phyloP scores from a whole-genome alignment of 2,797 vertebrate species.

The Lepidocolaptes lacrymiger region DNA sequence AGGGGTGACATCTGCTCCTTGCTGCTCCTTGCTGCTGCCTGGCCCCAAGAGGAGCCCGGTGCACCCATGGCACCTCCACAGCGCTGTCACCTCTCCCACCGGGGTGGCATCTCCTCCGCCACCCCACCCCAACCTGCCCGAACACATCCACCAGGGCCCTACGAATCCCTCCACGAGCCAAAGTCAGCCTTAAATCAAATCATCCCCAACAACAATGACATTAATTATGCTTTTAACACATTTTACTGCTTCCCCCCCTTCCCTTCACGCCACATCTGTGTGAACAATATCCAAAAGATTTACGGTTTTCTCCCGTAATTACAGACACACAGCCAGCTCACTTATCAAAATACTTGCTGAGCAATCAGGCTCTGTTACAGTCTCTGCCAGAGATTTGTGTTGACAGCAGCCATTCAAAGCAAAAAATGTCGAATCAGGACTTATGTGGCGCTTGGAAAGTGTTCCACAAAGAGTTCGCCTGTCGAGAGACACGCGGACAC shows the following conservation, averaged over 20 bases:
- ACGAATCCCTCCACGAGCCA: slow-evolving; percentile 69
- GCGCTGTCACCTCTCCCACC: not conserved
- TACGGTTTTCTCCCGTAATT: slow-evolving; percentile 86
- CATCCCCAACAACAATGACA: slow-evolving; percentile 81
- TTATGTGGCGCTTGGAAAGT: slow-evolving; percentile 59
- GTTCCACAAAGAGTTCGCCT: slow-evolving; percentile 72
- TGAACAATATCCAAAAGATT: slow-evolving; percentile 86
- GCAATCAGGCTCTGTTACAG: slow-evolving; percentile 75
- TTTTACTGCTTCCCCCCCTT: slow-evolving; percentile 78
- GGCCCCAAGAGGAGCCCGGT: not conserved
- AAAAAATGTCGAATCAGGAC: slow-evolving; percentile 79
- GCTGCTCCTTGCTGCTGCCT: not conserved
- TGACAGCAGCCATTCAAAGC: slow-evolving; percentile 81
- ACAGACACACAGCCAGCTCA: slow-evolving; percentile 80
- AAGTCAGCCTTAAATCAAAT: slow-evolving; percentile 81
- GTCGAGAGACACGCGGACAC: slow-evolving; percentile 61
- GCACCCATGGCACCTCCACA: fast-evolving
- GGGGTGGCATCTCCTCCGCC: not conserved
- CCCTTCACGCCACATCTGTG: slow-evolving; percentile 85
- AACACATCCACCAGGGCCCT: slow-evolving; percentile 58
- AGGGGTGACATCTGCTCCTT: not conserved
- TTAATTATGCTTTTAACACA: slow-evolving; percentile 85
- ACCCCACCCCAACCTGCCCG: slow-evolving; percentile 4
- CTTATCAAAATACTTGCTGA: slow-evolving; percentile 89
- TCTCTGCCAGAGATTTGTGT: slow-evolving; percentile 78